Base-by-base conservation (phyloP, 2,888 invertebrate genomes). In the Chrysotoxum bicinctum region DNA sequence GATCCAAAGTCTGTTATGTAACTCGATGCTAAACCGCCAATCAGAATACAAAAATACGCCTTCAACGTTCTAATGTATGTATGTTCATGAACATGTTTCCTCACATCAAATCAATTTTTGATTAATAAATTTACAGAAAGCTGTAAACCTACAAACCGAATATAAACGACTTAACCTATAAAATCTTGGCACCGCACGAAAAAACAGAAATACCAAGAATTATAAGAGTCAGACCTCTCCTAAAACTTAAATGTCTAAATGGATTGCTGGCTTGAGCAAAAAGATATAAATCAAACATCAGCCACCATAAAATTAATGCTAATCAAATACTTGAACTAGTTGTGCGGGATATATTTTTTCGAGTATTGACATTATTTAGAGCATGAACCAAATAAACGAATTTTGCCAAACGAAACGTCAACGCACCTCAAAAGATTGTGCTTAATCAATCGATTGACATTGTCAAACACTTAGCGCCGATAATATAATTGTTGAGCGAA, bases 401-500 rank as follows among this genome's bases (percentile, higher is more conserved):
- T n/a, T 12, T 23, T 14, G 2, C n/a, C 14, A 40, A 40, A 60
- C 26, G 26, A 60, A 60, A 60, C n/a, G 40, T 40, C 35, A 72
- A 50, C 45, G 56, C 45, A 58, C 37, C 48, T 45, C 37, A 60
- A 37, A 60, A 21, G 23, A 37, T 60, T 40, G n/a, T 16, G 23
- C 35, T 40, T 21, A 37, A 48, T 58, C 69, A 32, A 58, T 66
- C 58, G 43, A 68, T 43, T 19, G 7, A 23, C 14, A 30, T 52
- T n/a, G n/a, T 52, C 52, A 48, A 64, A 6, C 32, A 60, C 60
- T 60, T 54, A 54, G 54, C 77, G 62, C 62, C 77, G 12, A 54
- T 69, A 69, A 69, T 50, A 8, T 4, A 10, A 43, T 77, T 52
- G 50, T 50, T n/a, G 16, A n/a, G 3, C 23, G 54, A 50, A 45